A percentile compares a stretch with the other conserved stretches of the same genome.
phyloP scores from a whole-genome alignment of 2,888 invertebrate genomes.

The Cremastinae sp. region DNA sequence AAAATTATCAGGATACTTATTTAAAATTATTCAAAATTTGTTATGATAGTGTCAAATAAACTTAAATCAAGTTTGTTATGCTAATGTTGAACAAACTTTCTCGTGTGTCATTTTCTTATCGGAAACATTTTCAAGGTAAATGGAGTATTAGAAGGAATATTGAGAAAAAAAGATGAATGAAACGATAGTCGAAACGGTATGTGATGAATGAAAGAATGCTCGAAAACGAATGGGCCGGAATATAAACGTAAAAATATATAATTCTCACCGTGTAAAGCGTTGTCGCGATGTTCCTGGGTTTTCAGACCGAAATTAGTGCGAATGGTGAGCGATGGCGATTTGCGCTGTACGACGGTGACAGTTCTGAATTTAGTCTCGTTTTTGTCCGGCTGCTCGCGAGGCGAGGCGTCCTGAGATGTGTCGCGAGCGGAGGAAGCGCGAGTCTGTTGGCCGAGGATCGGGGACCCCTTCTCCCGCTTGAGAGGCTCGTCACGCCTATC shows the following conservation, averaged over 20 bases:
- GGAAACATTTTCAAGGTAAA: too few species aligned
- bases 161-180: too few species aligned
- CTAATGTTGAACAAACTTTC: too few species aligned
- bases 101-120: too few species aligned
- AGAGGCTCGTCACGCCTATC: slow-evolving; percentile 57
- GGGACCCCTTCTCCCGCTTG: slow-evolving; percentile 66
- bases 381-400: slow-evolving; percentile 58
- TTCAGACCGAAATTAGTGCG: slow-evolving; percentile 65
- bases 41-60: too few species aligned
- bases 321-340: slow-evolving; percentile 75
- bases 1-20: too few species aligned
- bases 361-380: slow-evolving; percentile 65
- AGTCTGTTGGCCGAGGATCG: slow-evolving; percentile 46
- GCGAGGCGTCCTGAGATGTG: slow-evolving; percentile 57
- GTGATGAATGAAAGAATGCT: neutral
- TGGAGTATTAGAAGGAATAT: too few species aligned
- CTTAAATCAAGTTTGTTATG: too few species aligned
- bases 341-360: slow-evolving; percentile 72
- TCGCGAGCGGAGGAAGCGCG: slow-evolving; percentile 47
- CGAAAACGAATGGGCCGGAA: neutral
- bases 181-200: too few species aligned
- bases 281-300: slow-evolving; percentile 34
- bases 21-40: too few species aligned
- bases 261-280: slow-evolving; percentile 44
- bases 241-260: neutral